phyloP scores from a whole-genome alignment of 1,140 invertebrate genomes.

The Lepidurus apus region DNA sequence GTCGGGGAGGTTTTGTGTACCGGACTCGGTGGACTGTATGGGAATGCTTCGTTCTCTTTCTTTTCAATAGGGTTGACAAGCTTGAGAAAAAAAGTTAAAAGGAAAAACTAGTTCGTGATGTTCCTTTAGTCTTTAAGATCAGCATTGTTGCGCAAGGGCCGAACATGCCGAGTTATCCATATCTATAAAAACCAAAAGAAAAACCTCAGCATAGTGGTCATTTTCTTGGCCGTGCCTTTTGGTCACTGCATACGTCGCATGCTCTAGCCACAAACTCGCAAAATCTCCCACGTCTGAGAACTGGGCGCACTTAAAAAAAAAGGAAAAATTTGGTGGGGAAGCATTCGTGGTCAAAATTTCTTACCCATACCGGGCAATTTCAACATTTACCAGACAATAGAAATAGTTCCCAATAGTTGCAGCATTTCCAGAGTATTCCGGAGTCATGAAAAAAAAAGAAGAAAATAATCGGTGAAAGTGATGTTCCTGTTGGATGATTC shows the following conservation, averaged over 20 bases:
- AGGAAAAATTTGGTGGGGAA: no score
- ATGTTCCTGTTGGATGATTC: no score
- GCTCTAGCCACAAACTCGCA: not conserved
- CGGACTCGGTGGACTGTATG: not conserved
- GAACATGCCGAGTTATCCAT: not conserved
- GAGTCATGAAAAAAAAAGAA: no score
- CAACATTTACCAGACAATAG: not conserved
- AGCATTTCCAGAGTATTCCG: no score
- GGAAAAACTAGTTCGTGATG: slow-evolving; percentile 21
- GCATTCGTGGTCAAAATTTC: not conserved
- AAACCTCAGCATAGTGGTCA: not conserved
- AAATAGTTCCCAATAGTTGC: not conserved
- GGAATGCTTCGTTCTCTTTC: not conserved
- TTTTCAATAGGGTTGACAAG: not conserved
- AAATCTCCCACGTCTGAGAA: no score
- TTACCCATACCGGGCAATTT: not conserved
- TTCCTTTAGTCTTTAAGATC: slow-evolving; percentile 1
- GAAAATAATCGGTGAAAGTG: no score
- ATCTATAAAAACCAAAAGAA: not conserved
- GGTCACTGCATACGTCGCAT: slow-evolving; percentile 9
- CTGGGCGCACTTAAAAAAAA: no score
- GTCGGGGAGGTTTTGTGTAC: not conserved
- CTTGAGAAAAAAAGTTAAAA: slow-evolving; percentile 7
- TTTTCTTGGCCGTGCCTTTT: not conserved
- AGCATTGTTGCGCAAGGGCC: slow-evolving; percentile 11